Evolutionary conservation across 2,797 vertebrate species (phyloP).

Genomic region (Sebastiscus tertius): DNA sequence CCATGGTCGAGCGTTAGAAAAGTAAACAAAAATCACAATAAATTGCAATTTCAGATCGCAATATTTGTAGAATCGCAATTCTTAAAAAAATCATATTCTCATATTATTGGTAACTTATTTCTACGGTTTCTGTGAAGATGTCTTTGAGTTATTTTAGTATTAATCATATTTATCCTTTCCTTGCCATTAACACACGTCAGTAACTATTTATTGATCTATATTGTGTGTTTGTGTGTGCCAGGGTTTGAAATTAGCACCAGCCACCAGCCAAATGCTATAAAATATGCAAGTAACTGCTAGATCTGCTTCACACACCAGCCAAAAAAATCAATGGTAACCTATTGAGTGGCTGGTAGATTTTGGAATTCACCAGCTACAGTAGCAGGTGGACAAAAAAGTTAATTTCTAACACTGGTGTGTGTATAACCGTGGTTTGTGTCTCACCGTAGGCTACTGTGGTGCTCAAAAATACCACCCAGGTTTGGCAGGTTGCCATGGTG

Average conservation of each 20-base stretch:
- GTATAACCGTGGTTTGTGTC: background rate
- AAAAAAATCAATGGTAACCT: no score
- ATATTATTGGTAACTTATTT: background rate
- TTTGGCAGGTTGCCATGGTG: background rate
- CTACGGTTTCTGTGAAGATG: background rate
- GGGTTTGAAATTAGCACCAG: background rate
- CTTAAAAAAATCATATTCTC: background rate
- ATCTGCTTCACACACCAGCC: no score
- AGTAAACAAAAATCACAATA: no score
- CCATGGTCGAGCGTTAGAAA: fast-evolving
- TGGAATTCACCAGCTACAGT: no score
- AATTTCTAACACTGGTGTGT: no score
- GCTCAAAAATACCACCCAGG: constrained; percentile 9
- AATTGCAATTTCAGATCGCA: no score
- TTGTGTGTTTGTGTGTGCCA: background rate
- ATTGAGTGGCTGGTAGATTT: no score
- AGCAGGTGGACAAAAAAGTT: no score
- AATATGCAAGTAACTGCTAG: no score
- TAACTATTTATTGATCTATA: background rate
- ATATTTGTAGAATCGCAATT: no score
- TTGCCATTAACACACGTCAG: background rate
- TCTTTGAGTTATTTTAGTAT: background rate
- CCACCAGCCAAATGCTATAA: no score
- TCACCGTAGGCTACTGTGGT: background rate
- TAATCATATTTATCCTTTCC: background rate